These are phyloP conservation scores for Acomys russatus DNA, from an alignment of 2,797 vertebrate genomes.

Conservation along the genomic window DNA sequence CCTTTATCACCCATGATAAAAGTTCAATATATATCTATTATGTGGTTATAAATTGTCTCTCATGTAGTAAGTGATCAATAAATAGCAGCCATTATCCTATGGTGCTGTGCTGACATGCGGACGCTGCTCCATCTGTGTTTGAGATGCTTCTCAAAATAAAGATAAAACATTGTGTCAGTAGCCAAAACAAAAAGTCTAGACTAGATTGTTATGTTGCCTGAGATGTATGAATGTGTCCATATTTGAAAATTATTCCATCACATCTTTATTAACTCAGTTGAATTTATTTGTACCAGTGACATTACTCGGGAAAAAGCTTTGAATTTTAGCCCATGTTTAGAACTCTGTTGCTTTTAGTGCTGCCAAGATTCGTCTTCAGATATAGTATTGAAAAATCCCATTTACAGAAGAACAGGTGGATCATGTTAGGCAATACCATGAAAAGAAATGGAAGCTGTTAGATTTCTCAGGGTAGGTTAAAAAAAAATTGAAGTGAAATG, in stretches of 20 bases:
- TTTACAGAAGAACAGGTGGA: slow-evolving; percentile 42
- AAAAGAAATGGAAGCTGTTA: slow-evolving; percentile 54
- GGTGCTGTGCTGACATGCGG: not conserved
- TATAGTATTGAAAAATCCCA: not conserved
- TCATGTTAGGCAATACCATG: not conserved
- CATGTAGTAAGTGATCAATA: not conserved
- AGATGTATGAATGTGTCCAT: not conserved
- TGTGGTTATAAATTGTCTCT: not conserved
- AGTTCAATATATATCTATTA: not conserved
- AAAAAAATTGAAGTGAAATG: slow-evolving; percentile 11
- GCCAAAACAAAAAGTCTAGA: not conserved
- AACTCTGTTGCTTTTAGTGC: slow-evolving; percentile 13
- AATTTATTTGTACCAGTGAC: slow-evolving; percentile 1
- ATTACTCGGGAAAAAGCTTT: not conserved
- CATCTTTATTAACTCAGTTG: slow-evolving; percentile 44
- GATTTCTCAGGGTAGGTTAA: slow-evolving; percentile 25
- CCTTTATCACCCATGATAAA: slow-evolving; percentile 44
- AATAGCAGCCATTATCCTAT: slow-evolving; percentile 13
- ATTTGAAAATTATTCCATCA: not conserved
- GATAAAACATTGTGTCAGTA: slow-evolving; percentile 26
- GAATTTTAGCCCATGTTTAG: slow-evolving; percentile 39
- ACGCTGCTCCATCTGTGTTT: not conserved
- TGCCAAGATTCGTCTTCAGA: not conserved
- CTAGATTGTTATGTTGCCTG: not conserved
- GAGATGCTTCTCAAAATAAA: slow-evolving; percentile 8